These are phyloP conservation scores for Sebastes diploproa DNA, from an alignment of 2,797 vertebrate genomes.

Conservation along the genomic window DNA sequence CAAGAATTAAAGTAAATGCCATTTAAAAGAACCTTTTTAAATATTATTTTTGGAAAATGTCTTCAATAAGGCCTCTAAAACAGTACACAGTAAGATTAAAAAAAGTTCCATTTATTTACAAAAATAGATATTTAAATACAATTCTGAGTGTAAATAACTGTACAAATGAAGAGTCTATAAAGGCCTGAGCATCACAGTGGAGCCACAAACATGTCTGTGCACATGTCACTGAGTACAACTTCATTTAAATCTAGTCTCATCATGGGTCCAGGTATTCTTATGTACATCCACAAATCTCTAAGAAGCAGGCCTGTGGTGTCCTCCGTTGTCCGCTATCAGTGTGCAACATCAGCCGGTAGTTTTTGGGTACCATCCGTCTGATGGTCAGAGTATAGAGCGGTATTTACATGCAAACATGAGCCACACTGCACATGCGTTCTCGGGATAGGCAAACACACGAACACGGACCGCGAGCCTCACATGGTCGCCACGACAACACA, in stretches of 20 bases:
- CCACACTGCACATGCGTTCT: slow-evolving; percentile 95
- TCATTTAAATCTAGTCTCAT: not conserved
- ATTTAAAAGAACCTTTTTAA: not conserved
- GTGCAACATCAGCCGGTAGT: not conserved
- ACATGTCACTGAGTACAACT: not conserved
- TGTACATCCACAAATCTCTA: not conserved
- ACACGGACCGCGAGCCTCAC: slow-evolving; percentile 93
- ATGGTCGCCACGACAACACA: slow-evolving; percentile 94
- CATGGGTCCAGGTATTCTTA: not conserved
- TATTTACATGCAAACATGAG: slow-evolving; percentile 99
- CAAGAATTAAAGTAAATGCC: not conserved
- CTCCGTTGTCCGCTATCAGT: not conserved
- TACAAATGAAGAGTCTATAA: slow-evolving; percentile 32
- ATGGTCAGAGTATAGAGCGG: slow-evolving; percentile 89
- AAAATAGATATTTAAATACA: slow-evolving; percentile 66
- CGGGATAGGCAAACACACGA: slow-evolving; percentile 92
- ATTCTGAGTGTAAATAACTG: slow-evolving; percentile 14
- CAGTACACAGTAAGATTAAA: not conserved
- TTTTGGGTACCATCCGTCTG: not conserved
- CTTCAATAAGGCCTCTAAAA: not conserved
- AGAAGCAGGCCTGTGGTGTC: not conserved
- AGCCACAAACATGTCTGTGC: not conserved
- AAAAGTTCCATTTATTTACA: slow-evolving; percentile 63
- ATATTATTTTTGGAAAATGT: not conserved
- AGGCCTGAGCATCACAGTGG: not conserved